Conservation (phyloP, 2,797 vertebrate species). For the Smutsia gigantea region DNA sequence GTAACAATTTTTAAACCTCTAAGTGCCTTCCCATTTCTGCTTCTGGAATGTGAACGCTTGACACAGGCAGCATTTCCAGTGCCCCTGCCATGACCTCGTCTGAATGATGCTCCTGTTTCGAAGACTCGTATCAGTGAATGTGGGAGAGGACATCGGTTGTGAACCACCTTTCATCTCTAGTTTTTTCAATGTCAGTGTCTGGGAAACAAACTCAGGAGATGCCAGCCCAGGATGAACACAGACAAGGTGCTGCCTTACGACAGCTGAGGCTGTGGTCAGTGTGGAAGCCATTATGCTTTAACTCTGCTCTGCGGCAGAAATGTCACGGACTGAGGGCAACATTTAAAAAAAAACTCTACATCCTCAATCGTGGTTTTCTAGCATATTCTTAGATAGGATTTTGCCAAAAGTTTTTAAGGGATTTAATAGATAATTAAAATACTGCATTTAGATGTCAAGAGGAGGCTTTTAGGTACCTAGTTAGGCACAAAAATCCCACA, state of each 20-base stretch:
- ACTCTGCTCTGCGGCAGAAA: neutral
- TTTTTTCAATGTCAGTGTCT: rapidly evolving
- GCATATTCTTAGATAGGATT: neutral
- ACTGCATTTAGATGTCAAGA: neutral
- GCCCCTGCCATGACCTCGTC: too few relatives aligned
- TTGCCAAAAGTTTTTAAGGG: neutral
- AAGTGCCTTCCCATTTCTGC: neutral
- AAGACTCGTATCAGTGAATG: neutral
- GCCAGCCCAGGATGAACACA: neutral
- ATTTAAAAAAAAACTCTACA: neutral
- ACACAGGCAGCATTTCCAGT: neutral
- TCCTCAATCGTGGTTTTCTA: neutral
- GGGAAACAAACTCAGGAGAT: neutral
- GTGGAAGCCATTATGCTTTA: too few relatives aligned
- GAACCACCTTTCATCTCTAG: neutral
- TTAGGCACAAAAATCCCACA: rapidly evolving
- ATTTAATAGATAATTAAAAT: neutral
- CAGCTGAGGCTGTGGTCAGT: neutral
- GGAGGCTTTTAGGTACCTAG: rapidly evolving
- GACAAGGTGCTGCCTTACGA: rapidly evolving
- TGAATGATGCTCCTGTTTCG: neutral
- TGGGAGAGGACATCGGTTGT: rapidly evolving
- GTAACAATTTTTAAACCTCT: neutral
- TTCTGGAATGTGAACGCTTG: rapidly evolving
- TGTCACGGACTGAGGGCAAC: neutral